These are phyloP conservation scores for Dione juno DNA, from an alignment of 2,888 invertebrate genomes.

Conservation along the genomic window DNA sequence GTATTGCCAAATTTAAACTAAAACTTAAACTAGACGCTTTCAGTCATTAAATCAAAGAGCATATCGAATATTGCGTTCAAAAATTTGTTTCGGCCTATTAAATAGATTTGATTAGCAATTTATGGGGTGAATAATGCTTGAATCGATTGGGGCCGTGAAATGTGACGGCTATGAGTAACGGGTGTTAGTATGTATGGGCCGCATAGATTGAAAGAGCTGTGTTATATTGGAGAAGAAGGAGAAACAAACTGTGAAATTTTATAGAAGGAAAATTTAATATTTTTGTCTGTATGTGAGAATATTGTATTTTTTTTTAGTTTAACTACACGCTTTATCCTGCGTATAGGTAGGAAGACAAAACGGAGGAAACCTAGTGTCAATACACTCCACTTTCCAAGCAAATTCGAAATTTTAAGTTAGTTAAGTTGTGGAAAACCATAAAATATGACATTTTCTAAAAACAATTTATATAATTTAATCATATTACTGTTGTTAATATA, in stretches of 20 bases:
- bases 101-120: constrained; percentile 79
- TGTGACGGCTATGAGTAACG: constrained; percentile 64
- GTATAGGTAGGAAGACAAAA: no score
- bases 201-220: no score
- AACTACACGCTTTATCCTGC: no score
- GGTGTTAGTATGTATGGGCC: constrained; percentile 39
- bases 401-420: no score
- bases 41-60: constrained; percentile 57
- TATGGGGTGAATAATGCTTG: constrained; percentile 77
- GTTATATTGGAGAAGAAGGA: no score
- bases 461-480: no score
- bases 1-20: constrained; percentile 9
- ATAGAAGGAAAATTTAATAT: no score
- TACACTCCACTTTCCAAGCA: neutral
- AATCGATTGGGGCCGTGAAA: constrained; percentile 66
- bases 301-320: no score
- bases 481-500: no score
- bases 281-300: no score
- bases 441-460: no score
- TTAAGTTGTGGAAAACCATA: no score
- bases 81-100: constrained; percentile 78
- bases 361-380: neutral
- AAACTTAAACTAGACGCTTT: constrained; percentile 40
- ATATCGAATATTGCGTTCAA: constrained; percentile 71
- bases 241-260: neutral